A percentile compares a stretch with the other conserved stretches of the same genome.
These are phyloP conservation scores for Ceyx melanurus DNA, from an alignment of 2,113 vertebrate species.

Conservation along the genomic window DNA sequence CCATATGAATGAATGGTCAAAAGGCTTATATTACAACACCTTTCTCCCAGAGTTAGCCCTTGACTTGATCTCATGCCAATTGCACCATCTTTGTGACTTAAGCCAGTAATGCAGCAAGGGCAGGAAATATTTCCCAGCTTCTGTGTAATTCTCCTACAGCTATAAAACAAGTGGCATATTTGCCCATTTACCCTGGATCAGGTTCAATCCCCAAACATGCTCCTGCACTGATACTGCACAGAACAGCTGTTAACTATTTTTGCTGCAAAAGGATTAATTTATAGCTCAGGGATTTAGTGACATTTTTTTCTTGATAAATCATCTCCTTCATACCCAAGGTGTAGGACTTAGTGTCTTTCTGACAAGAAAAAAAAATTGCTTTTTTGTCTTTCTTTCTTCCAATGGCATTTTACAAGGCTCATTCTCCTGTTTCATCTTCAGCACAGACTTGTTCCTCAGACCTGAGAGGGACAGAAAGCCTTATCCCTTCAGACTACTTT, in stretches of 20 bases:
- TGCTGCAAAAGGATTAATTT: slow-evolving; percentile 22
- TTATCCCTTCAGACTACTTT: background rate
- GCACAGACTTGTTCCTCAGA: background rate
- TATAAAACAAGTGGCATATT: background rate
- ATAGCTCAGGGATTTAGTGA: slow-evolving; percentile 21
- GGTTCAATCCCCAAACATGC: background rate
- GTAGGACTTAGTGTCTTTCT: background rate
- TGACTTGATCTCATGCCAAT: accelerated
- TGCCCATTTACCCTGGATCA: background rate
- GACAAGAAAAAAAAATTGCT: background rate
- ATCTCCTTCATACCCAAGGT: background rate
- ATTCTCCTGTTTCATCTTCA: background rate
- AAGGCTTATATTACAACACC: background rate
- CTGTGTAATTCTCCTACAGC: background rate
- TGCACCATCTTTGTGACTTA: accelerated
- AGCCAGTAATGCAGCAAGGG: background rate
- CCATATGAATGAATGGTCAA: background rate
- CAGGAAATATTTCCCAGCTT: background rate
- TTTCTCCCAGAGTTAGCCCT: background rate
- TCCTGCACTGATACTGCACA: accelerated
- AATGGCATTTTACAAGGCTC: background rate
- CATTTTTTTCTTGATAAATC: slow-evolving; percentile 39
- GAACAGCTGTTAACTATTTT: background rate
- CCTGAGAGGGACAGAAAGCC: background rate
- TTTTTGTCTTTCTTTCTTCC: background rate